Evolutionary conservation across 2,888 invertebrate genomes (phyloP).

Genomic region (Diachrysia chrysitis): DNA sequence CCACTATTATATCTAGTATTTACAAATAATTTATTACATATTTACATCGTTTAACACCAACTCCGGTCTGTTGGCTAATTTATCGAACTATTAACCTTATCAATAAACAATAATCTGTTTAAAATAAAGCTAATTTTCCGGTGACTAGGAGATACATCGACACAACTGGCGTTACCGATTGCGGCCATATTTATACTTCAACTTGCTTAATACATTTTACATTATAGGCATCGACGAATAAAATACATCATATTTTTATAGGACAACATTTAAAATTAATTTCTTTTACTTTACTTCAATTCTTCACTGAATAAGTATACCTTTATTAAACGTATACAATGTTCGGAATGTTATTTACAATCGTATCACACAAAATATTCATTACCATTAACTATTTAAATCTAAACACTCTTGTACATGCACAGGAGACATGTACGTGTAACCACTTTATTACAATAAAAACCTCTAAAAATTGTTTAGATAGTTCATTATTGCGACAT

Average conservation of each 20-base stretch:
- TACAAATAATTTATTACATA: constrained; percentile 76
- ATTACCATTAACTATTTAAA: constrained; percentile 62
- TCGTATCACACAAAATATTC: constrained; percentile 76
- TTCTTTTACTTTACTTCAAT: constrained; percentile 44
- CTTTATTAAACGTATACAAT: constrained; percentile 80
- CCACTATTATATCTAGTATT: constrained; percentile 76
- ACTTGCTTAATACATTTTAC: constrained; percentile 57
- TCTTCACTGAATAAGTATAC: constrained; percentile 69
- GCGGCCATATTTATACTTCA: constrained; percentile 41
- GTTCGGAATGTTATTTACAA: constrained; percentile 79
- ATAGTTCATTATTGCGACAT: constrained; percentile 75
- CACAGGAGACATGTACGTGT: constrained; percentile 57
- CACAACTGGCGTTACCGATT: constrained; percentile 37
- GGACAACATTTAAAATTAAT: constrained; percentile 59
- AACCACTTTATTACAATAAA: constrained; percentile 66
- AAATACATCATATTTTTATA: constrained; percentile 53
- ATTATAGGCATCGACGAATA: constrained; percentile 53
- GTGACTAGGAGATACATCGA: constrained; percentile 59
- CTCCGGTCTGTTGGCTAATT: constrained; percentile 50
- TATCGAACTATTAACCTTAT: constrained; percentile 49
- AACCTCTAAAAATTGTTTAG: constrained; percentile 70
- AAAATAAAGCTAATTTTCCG: constrained; percentile 51
- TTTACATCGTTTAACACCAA: constrained; percentile 68
- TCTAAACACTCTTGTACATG: constrained; percentile 68
- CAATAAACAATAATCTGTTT: constrained; percentile 47